Evolutionary conservation across 2,113 vertebrate species (phyloP).

Genomic region (Macquaria australasica): DNA sequence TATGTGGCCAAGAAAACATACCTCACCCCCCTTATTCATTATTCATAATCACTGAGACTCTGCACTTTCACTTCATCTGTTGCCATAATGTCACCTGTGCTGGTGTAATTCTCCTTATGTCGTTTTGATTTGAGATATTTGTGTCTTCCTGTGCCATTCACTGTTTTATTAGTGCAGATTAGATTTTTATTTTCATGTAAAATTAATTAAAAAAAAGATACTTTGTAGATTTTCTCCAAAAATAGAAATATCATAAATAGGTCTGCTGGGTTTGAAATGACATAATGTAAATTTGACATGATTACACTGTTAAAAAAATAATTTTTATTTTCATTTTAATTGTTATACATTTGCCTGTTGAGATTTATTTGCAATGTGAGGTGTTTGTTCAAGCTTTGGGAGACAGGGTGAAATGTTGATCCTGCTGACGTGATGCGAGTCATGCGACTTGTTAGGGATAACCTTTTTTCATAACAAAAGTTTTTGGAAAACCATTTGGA

Average conservation of each 20-base stretch:
- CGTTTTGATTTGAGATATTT: slow-evolving; percentile 27
- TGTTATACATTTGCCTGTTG: slow-evolving; percentile 59
- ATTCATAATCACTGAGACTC: slow-evolving; percentile 32
- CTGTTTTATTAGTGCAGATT: slow-evolving; percentile 36
- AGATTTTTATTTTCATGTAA: neutral
- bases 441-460: slow-evolving; percentile 2
- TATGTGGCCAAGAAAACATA: slow-evolving; percentile 34
- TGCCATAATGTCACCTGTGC: slow-evolving; percentile 34
- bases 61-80: slow-evolving; percentile 57
- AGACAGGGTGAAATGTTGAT: slow-evolving; percentile 57
- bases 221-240: neutral
- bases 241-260: slow-evolving; percentile 4
- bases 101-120: slow-evolving; percentile 14
- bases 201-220: neutral
- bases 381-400: slow-evolving; percentile 62
- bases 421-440: slow-evolving; percentile 37
- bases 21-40: slow-evolving; percentile 36
- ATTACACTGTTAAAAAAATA: slow-evolving; percentile 23
- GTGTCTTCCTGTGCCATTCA: slow-evolving; percentile 65
- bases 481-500: neutral
- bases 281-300: slow-evolving; percentile 13
- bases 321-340: slow-evolving; percentile 41
- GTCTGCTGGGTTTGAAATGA: slow-evolving; percentile 29
- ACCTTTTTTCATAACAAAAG: neutral
- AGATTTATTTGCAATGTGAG: slow-evolving; percentile 66